Evolutionary conservation across 2,113 vertebrate genomes (phyloP).

Genomic region (Oophaga pumilio): DNA sequence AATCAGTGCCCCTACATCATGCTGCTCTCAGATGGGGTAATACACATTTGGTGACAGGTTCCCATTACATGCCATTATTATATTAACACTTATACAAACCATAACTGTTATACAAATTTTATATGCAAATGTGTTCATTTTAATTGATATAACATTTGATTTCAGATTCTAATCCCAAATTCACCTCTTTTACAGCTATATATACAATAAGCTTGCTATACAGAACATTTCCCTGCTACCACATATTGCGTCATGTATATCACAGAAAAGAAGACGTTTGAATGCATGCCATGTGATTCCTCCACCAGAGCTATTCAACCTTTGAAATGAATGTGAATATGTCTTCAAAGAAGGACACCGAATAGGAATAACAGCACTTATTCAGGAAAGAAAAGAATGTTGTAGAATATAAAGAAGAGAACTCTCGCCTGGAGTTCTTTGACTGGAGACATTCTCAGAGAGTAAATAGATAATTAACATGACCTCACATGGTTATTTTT

Average conservation of each 20-base stretch:
- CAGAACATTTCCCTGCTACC: not conserved
- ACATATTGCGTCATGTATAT: not conserved
- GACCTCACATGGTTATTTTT: slow-evolving; percentile 3
- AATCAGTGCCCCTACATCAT: too few species aligned
- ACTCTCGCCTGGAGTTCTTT: not conserved
- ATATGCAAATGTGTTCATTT: not conserved
- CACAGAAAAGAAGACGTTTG: slow-evolving; percentile 7
- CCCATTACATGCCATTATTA: not conserved
- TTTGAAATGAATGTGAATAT: slow-evolving; percentile 27
- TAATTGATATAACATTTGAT: not conserved
- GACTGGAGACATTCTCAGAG: not conserved
- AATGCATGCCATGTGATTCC: slow-evolving; percentile 10
- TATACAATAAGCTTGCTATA: not conserved
- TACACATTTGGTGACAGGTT: too few species aligned
- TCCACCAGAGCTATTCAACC: slow-evolving; percentile 8
- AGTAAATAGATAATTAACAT: slow-evolving; percentile 41
- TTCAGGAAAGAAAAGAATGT: slow-evolving; percentile 17
- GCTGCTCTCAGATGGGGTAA: too few species aligned
- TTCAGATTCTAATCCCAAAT: not conserved
- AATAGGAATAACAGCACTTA: slow-evolving; percentile 19
- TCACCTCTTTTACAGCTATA: not conserved
- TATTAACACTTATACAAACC: not conserved
- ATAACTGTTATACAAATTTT: not conserved
- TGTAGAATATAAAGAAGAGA: not conserved
- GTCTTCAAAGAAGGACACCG: slow-evolving; percentile 22